phyloP scores from a whole-genome alignment of 2,113 vertebrate species.

The Dryoscopus gambensis region DNA sequence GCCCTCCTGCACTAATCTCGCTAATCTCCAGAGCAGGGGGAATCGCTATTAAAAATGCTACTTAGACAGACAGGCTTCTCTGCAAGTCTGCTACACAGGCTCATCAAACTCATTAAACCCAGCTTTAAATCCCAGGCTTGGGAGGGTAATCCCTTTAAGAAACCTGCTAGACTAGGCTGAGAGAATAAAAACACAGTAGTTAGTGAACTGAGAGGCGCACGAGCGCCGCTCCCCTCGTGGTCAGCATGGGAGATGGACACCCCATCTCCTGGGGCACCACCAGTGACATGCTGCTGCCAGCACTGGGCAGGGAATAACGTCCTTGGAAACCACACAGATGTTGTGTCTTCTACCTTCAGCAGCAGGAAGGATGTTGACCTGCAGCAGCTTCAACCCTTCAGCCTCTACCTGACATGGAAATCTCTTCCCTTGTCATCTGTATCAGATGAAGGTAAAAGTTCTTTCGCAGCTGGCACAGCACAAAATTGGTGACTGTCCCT shows the following conservation, averaged over 20 bases:
- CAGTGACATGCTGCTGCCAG: neutral
- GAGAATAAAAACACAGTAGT: neutral
- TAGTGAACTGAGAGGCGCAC: neutral
- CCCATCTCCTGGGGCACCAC: neutral
- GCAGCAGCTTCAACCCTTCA: neutral
- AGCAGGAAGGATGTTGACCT: neutral
- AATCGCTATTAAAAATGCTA: constrained; percentile 21
- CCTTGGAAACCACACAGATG: neutral
- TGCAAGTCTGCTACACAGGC: constrained; percentile 16
- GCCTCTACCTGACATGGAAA: neutral
- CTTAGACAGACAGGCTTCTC: constrained; percentile 6
- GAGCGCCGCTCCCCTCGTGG: neutral
- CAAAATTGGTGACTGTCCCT: neutral
- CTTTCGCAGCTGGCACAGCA: accelerated
- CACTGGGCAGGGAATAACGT: neutral
- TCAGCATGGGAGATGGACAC: neutral
- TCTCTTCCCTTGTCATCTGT: accelerated
- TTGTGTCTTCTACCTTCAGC: accelerated
- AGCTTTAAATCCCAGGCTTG: constrained; percentile 29
- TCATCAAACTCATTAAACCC: constrained; percentile 55
- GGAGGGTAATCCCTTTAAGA: constrained; percentile 46
- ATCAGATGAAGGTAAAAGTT: accelerated
- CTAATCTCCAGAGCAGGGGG: constrained; percentile 18
- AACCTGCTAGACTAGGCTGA: neutral
- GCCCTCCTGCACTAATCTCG: neutral